A percentile compares a stretch with the other conserved stretches of the same genome.
These are phyloP conservation scores for Lepidocolaptes lacrymiger DNA, from an alignment of 2,797 vertebrate genomes.

Conservation along the genomic window DNA sequence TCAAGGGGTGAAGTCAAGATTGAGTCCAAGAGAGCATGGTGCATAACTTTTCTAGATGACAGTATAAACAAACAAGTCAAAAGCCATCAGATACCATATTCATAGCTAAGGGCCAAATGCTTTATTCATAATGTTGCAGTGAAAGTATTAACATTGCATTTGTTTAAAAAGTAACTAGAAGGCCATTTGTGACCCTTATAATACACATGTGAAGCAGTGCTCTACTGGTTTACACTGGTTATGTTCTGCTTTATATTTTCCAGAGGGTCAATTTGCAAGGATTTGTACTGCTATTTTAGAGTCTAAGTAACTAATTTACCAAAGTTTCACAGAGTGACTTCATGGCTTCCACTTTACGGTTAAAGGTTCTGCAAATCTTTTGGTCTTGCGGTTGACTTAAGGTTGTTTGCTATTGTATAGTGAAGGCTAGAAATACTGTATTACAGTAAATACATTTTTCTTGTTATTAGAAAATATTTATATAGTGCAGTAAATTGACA, in stretches of 20 bases:
- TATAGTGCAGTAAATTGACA: slow-evolving; percentile 11
- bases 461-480: slow-evolving; percentile 44
- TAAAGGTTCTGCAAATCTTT: slow-evolving; percentile 33
- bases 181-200: slow-evolving; percentile 78
- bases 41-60: not conserved
- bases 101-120: slow-evolving; percentile 63
- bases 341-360: slow-evolving; percentile 5
- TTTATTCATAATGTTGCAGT: slow-evolving; percentile 66
- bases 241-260: slow-evolving; percentile 64
- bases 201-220: slow-evolving; percentile 74
- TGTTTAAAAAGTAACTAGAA: slow-evolving; percentile 88
- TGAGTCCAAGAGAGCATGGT: not conserved
- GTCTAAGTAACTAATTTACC: slow-evolving; percentile 77
- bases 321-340: slow-evolving; percentile 36
- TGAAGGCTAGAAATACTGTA: not conserved
- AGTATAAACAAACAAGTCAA: not conserved
- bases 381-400: not conserved
- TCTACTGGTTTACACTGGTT: slow-evolving; percentile 74
- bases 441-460: slow-evolving; percentile 20
- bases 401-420: not conserved
- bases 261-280: slow-evolving; percentile 54
- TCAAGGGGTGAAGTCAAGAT: not conserved
- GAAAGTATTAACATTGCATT: slow-evolving; percentile 82
- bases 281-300: slow-evolving; percentile 56
- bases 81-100: slow-evolving; percentile 9